phyloP scores from a whole-genome alignment of 2,888 invertebrate genomes.

The Himalopsyche japonica region DNA sequence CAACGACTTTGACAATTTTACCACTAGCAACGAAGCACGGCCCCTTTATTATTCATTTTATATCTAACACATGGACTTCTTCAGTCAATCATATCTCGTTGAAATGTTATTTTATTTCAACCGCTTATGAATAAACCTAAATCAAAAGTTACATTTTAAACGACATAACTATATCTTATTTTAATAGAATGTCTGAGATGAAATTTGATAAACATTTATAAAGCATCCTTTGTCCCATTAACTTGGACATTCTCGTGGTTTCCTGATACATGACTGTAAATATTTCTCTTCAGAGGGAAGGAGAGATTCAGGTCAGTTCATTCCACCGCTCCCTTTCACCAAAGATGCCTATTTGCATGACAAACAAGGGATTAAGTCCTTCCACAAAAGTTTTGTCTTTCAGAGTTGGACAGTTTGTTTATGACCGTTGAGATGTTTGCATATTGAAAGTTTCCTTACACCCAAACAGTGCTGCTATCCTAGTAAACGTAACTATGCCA shows the following conservation, averaged over 20 bases:
- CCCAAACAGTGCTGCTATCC: background rate
- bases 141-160: no score
- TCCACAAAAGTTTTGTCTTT: constrained; percentile 1
- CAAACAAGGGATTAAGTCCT: constrained; percentile 29
- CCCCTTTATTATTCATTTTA: no score
- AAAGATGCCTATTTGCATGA: constrained; percentile 18
- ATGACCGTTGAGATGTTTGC: constrained; percentile 21
- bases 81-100: no score
- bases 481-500: background rate
- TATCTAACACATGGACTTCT: no score
- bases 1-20: no score
- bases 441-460: constrained; percentile 3
- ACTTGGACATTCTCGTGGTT: background rate
- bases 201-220: background rate
- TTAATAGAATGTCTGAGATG: no score
- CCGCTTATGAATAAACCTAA: no score
- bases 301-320: background rate
- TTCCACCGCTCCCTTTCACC: background rate
- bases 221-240: background rate
- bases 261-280: background rate
- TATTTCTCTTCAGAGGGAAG: background rate
- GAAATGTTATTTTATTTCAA: no score
- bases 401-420: constrained; percentile 23
- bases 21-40: no score
- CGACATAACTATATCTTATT: no score